Base-by-base conservation (phyloP, 1,140 invertebrate genomes). In the Trichomalopsis sarcophagae region DNA sequence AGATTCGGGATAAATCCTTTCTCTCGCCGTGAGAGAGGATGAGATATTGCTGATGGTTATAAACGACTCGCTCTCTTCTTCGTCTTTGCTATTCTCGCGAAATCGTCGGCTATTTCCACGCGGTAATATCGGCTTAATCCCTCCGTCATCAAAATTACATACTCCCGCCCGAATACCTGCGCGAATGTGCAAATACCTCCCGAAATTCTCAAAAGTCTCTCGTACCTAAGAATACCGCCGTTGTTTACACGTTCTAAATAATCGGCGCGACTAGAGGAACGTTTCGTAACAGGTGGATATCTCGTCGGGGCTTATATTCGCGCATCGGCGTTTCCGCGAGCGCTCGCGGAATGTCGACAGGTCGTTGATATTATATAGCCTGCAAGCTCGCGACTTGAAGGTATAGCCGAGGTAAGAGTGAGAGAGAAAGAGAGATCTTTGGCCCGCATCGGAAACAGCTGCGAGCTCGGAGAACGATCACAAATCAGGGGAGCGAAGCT, bases 401-500 rank as follows among this genome's bases (percentile, higher is more conserved):
- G 55, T n/a, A 27, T 27, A 62, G 6, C 17, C 33, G 55, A 44
- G 33, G 27, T 27, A 27, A 76, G 47, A 83, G 90, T 92, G 55
- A 7, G 55, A n/a, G 55, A 4, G 33, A 30, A 2, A 44, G 33
- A 76, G 47, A 83, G 90, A 92, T 92, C 90, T 90, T 91, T 90
- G 88, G 90, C 89, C 86, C 81, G 88, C 88, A 88, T 87, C 87
- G 89, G 84, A 87, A 87, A 85, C 91, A 92, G 91, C 91, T 92
- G 92, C 91, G 87, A 86, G 83, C 87, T 69, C 85, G 87, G 85
- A 82, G 88, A 88, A 86, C 85, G 88, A 87, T 91, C 91, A 91
- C 92, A 93, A 93, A 93, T 93, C 92, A 93, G 88, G 47, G 86
- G 86, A 87, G 87, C 88, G 85, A 84, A 89, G 87, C 87, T 90